Conservation (phyloP, 2,888 invertebrate genomes). For the Netelia inedita region DNA sequence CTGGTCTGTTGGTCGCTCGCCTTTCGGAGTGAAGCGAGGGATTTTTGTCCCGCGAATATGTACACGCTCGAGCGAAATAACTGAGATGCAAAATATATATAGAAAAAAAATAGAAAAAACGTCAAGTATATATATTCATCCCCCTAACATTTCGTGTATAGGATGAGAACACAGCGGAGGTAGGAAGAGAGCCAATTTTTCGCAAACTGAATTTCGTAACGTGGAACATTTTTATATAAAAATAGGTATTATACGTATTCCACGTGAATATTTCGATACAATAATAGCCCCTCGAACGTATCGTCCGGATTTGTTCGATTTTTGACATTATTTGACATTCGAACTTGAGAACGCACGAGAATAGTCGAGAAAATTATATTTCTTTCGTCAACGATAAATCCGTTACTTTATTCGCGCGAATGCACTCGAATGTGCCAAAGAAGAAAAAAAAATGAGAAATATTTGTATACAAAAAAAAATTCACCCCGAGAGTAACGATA, state of each 20-base stretch:
- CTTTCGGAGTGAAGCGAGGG: slow-evolving; percentile 31
- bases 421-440: slow-evolving; percentile 4
- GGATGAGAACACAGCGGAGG: background rate
- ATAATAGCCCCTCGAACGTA: background rate
- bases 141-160: background rate
- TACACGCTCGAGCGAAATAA: slow-evolving; percentile 65
- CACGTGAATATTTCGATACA: background rate
- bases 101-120: background rate
- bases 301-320: background rate
- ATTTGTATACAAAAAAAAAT: too few species aligned
- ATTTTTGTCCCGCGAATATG: slow-evolving; percentile 62
- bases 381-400: background rate
- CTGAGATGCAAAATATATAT: slow-evolving; percentile 4
- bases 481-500: too few species aligned
- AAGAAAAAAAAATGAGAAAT: too few species aligned
- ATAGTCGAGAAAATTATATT: background rate
- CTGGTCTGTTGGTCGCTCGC: background rate
- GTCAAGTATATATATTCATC: background rate
- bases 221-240: slow-evolving; percentile 14
- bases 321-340: too few species aligned
- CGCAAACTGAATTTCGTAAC: slow-evolving; percentile 55
- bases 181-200: slow-evolving; percentile 51
- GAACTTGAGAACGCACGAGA: too few species aligned
- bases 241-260: slow-evolving; percentile 10
- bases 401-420: background rate